Evolutionary conservation across 2,113 vertebrate genomes (phyloP).

Genomic region (Tiliqua scincoides): DNA sequence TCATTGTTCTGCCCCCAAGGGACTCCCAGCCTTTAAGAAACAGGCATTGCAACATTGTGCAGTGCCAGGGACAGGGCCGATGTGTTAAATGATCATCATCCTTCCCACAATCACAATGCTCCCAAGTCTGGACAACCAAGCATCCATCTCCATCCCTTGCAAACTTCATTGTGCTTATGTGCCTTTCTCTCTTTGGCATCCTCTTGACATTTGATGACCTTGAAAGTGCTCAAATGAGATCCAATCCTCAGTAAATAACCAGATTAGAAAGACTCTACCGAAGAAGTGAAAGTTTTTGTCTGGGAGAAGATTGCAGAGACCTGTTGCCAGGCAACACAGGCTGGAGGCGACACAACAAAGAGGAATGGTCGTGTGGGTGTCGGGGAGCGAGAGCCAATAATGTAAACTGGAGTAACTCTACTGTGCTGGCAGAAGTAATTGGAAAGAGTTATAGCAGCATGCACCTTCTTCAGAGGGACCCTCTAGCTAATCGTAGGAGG

Average conservation of each 20-base stretch:
- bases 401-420: conserved; percentile 38
- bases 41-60: neutral
- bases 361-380: conserved; percentile 42
- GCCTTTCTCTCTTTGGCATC: neutral
- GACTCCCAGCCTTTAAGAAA: no score
- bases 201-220: conserved; percentile 15
- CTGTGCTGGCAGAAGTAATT: conserved; percentile 52
- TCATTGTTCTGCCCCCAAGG: no score
- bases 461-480: conserved; percentile 40
- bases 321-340: conserved; percentile 81
- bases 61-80: no score
- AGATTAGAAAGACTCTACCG: conserved; percentile 75
- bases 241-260: conserved; percentile 65
- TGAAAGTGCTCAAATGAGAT: conserved; percentile 41
- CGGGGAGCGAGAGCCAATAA: conserved; percentile 55
- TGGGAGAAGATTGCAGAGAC: conserved; percentile 72
- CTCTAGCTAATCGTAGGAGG: conserved; percentile 47
- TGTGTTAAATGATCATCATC: neutral
- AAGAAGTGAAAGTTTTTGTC: conserved; percentile 78
- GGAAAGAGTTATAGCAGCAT: conserved; percentile 38
- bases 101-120: neutral
- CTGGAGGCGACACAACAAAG: conserved; percentile 70
- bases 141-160: neutral
- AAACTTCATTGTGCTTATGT: neutral
- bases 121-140: neutral